Conservation (phyloP, 2,888 invertebrate species). For the Podabrus alpinus region DNA sequence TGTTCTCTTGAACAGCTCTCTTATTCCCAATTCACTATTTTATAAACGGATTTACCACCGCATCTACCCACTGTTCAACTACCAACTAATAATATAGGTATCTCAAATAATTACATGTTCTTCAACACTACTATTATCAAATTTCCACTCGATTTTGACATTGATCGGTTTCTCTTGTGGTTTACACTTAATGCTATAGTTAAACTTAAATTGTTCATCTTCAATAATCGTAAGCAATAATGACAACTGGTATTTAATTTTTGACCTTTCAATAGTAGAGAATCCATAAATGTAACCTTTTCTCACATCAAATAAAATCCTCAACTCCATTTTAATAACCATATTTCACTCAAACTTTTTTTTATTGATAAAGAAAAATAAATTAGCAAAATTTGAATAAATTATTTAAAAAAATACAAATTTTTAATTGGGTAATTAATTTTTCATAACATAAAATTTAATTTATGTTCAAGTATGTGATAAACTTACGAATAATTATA, state of each 20-base stretch:
- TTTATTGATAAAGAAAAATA: background rate
- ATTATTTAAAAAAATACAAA: background rate
- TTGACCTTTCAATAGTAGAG: background rate
- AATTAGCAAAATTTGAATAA: background rate
- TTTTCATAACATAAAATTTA: background rate
- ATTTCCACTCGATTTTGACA: slow-evolving; percentile 5
- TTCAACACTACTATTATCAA: slow-evolving; percentile 13
- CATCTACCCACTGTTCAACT: slow-evolving; percentile 17
- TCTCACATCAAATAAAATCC: background rate
- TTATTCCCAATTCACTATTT: slow-evolving; percentile 18
- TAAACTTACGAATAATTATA: background rate
- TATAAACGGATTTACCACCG: slow-evolving; percentile 10
- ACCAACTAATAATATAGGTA: slow-evolving; percentile 23
- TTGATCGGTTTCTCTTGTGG: background rate
- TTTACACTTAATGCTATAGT: background rate
- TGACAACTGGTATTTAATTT: background rate
- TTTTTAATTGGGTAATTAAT: background rate
- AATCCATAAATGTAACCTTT: background rate
- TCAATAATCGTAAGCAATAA: background rate
- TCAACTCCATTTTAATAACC: background rate
- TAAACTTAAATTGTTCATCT: background rate
- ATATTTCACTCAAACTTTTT: background rate
- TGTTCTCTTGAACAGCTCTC: slow-evolving; percentile 20
- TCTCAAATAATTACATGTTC: slow-evolving; percentile 16
- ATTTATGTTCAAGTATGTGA: background rate